Evolutionary conservation across 2,888 invertebrate species (phyloP).

Genomic region (Pristionchus maxplancki): DNA sequence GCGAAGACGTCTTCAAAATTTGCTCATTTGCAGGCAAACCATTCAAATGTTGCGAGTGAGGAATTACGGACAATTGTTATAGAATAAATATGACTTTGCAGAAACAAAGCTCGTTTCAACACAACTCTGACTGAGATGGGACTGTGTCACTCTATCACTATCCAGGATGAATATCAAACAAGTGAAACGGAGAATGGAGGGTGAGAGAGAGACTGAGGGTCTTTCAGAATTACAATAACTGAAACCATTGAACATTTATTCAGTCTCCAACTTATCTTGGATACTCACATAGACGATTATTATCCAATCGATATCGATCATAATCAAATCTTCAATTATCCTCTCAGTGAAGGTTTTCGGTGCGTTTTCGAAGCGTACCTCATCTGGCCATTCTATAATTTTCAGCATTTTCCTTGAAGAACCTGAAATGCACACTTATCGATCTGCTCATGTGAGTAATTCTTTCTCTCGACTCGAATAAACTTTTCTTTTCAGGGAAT

Average conservation of each 20-base stretch:
- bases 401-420: constrained; percentile 11
- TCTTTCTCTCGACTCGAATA: background rate
- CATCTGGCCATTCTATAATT: background rate
- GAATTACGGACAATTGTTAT: background rate
- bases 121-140: constrained; percentile 11
- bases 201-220: background rate
- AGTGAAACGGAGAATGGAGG: constrained; percentile 19
- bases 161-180: background rate
- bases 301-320: background rate
- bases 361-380: background rate
- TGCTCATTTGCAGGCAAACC: background rate
- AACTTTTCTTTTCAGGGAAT: background rate
- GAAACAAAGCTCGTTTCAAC: background rate
- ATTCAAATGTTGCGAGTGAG: background rate
- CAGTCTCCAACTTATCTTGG: background rate
- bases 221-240: background rate
- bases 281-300: background rate
- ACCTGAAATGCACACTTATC: constrained; percentile 22
- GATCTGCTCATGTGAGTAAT: background rate
- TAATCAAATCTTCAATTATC: background rate
- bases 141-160: background rate
- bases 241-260: background rate
- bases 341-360: background rate
- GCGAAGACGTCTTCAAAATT: background rate
- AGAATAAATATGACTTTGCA: background rate